Evolutionary conservation across 2,797 vertebrate genomes (phyloP).

Genomic region (Apodemus agrarius): DNA sequence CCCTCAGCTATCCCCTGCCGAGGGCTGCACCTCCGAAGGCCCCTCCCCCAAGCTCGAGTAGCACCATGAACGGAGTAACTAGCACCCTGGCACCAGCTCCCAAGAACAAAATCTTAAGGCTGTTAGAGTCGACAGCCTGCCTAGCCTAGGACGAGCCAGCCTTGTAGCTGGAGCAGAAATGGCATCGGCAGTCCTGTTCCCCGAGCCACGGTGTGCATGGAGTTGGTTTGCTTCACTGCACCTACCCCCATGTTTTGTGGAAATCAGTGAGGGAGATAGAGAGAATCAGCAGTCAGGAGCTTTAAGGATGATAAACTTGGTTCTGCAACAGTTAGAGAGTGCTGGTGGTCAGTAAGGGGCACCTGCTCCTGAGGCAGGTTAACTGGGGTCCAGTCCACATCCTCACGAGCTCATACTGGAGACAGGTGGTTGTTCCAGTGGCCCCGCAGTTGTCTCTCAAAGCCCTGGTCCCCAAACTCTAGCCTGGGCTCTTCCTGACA

Average conservation of each 20-base stretch:
- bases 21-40: not conserved
- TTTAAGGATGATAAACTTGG: not conserved
- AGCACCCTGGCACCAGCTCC: too few relatives aligned
- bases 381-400: not conserved
- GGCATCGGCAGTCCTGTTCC: not conserved
- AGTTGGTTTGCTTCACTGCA: not conserved
- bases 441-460: not conserved
- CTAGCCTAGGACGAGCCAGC: not conserved
- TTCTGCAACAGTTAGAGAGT: not conserved
- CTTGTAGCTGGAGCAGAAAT: not conserved
- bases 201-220: too few relatives aligned
- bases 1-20: not conserved
- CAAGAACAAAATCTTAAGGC: not conserved
- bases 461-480: not conserved
- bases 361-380: not conserved
- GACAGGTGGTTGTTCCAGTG: not conserved
- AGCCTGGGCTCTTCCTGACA: not conserved
- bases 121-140: not conserved
- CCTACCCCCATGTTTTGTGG: not conserved
- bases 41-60: not conserved
- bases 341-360: not conserved
- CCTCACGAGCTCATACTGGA: not conserved
- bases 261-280: not conserved
- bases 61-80: not conserved
- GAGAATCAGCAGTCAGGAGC: not conserved